Percentiles rank a stretch among this genome's conserved stretches.
Conservation (phyloP, 2,797 vertebrate genomes). For the Valencia hispanica region DNA sequence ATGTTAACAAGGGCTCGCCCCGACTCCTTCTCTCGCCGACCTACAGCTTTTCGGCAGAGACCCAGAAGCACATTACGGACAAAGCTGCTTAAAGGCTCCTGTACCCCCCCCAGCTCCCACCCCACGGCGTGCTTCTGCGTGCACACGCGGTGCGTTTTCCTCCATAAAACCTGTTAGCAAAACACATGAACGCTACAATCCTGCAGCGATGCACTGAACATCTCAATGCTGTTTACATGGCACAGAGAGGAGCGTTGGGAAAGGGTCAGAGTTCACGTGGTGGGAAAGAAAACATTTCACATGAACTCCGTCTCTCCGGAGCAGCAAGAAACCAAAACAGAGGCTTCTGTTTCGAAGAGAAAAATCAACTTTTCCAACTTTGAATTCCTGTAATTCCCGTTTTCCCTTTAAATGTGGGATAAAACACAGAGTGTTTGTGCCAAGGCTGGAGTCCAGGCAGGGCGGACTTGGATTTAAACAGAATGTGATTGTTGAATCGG, state of each 20-base stretch:
- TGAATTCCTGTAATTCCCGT: slow-evolving; percentile 12
- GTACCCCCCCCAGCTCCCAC: slow-evolving; percentile 47
- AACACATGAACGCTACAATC: slow-evolving; percentile 34
- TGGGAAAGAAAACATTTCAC: slow-evolving; percentile 12
- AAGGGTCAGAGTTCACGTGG: not conserved
- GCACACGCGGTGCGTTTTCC: not conserved
- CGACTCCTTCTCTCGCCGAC: slow-evolving; percentile 52
- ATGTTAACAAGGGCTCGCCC: slow-evolving; percentile 68
- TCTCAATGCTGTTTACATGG: slow-evolving; percentile 5
- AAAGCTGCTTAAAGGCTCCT: slow-evolving; percentile 75
- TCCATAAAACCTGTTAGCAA: slow-evolving; percentile 48
- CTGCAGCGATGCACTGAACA: slow-evolving; percentile 17
- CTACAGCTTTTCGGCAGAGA: slow-evolving; percentile 61
- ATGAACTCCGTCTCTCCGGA: not conserved
- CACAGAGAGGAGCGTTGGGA: not conserved
- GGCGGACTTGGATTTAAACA: slow-evolving; percentile 71
- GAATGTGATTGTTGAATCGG: slow-evolving; percentile 65
- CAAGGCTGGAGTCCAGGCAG: slow-evolving; percentile 42
- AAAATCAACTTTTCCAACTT: slow-evolving; percentile 16
- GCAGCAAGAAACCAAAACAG: not conserved
- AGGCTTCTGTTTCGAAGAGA: not conserved
- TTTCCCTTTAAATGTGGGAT: slow-evolving; percentile 49
- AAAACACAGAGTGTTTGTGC: slow-evolving; percentile 35
- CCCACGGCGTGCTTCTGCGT: slow-evolving; percentile 8
- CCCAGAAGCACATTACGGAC: slow-evolving; percentile 75